Evolutionary conservation across 2,888 invertebrate genomes (phyloP), one percentile per base, ranked within the genome.

Genomic region (Diarsia mendica): DNA sequence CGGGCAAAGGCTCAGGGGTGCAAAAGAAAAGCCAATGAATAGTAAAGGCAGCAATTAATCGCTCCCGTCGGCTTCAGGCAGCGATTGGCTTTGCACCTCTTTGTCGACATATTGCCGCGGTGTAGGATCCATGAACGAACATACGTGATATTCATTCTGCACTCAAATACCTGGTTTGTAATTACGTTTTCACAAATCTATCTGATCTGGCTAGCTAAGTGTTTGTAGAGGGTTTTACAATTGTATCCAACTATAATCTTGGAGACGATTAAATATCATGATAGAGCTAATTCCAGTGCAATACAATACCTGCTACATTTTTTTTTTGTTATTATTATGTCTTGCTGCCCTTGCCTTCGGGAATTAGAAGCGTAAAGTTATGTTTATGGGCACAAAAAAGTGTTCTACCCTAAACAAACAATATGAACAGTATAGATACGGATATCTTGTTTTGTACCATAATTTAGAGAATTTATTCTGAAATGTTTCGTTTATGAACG

Each of bases 11-110:
- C 51, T 23, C 28, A 18, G 23, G 69, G 23, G 33, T 46, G 70
- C 70, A 68, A 81, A 85, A 68, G 67, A 79, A 76, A 86, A 75
- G 39, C 48, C 77, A 80, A 68, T 85, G 86, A 87, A 80, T 87
- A 77, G 73, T 63, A 77, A 87, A 77, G 75, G 75, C 61, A 15
- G 48, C 80, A 78, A 85, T 85, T 85, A 87, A 80, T 87, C 68
- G 72, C 51, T 18, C 6, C 53, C 67, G 83, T 48, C 79, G 46
- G 67, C 8, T 46, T 15, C 82, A 46, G 78, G 44, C 49, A 49
- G n/a, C 67, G 76, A 80, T 55, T 80, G 53, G 64, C 70, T 81
- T 81, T 51, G 65, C 70, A 60, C 51, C 82, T 64, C 69, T 67
- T 61, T 58, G 61, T 49, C 67, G 2, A 23, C 44, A 23, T 23